Percentiles rank a stretch among this genome's conserved stretches.
phyloP scores from a whole-genome alignment of 2,797 vertebrate genomes.

The Ispidina lecontei region DNA sequence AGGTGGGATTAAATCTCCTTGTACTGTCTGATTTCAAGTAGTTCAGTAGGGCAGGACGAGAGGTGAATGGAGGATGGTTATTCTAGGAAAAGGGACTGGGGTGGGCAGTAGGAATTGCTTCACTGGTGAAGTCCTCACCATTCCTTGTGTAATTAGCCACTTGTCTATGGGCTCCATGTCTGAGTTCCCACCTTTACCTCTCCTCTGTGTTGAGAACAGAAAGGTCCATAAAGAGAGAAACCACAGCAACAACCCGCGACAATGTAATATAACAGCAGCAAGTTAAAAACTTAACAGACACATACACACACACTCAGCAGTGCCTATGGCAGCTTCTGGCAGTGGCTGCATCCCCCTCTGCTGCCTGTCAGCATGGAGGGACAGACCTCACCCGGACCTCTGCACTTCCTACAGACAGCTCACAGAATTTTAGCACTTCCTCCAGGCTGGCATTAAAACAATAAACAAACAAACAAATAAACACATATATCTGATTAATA shows the following conservation, averaged over 20 bases:
- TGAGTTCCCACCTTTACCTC: constrained; percentile 91
- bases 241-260: constrained; percentile 75
- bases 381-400: background rate
- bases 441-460: background rate
- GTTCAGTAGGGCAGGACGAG: constrained; percentile 60
- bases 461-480: background rate
- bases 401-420: constrained; percentile 19
- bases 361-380: background rate
- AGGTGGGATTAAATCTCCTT: constrained; percentile 57
- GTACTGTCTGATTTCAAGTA: constrained; percentile 70
- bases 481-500: background rate
- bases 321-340: background rate
- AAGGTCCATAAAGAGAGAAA: constrained; percentile 85
- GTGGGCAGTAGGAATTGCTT: constrained; percentile 41
- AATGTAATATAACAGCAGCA: constrained; percentile 68
- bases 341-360: background rate
- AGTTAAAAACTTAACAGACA: background rate
- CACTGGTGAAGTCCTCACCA: constrained; percentile 93
- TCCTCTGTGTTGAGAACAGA: constrained; percentile 96
- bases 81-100: constrained; percentile 60
- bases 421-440: background rate
- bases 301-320: background rate
- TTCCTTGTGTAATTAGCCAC: constrained; percentile 99
- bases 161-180: constrained; percentile 99
- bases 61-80: constrained; percentile 67